Percentiles rank a stretch among this genome's conserved stretches.
Conservation (phyloP, 2,113 vertebrate species). For the Atherinomorus stipes region DNA sequence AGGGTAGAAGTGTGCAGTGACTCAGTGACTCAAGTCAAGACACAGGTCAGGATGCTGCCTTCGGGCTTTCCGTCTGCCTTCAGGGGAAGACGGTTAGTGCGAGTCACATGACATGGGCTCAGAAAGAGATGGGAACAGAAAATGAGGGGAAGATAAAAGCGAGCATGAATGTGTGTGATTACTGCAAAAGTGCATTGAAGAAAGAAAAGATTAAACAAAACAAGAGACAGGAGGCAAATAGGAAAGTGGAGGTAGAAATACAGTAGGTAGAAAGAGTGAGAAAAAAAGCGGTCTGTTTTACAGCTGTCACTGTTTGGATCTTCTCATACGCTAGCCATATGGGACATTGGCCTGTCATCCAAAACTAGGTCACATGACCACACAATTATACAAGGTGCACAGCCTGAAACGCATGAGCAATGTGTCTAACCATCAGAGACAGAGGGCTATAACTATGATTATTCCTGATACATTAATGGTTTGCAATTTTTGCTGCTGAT, state of each 20-base stretch:
- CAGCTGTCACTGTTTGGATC: constrained; percentile 70
- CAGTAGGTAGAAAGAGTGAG: not conserved
- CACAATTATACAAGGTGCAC: constrained; percentile 59
- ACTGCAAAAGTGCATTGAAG: constrained; percentile 31
- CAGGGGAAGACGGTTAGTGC: constrained; percentile 48
- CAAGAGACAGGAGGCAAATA: constrained; percentile 21
- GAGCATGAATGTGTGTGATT: constrained; percentile 53
- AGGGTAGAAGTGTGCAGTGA: constrained; percentile 14
- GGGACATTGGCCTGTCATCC: constrained; percentile 61
- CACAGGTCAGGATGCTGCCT: constrained; percentile 52
- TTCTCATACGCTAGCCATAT: constrained; percentile 64
- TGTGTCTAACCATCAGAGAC: not conserved
- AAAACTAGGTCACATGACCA: constrained; percentile 74
- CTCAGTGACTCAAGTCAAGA: constrained; percentile 46
- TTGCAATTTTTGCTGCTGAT: constrained; percentile 13
- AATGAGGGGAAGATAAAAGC: constrained; percentile 41
- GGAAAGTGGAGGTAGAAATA: not conserved
- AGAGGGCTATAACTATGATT: not conserved
- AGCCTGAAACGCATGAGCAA: constrained; percentile 28
- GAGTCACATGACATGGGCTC: constrained; percentile 69
- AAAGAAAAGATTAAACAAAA: constrained; percentile 29
- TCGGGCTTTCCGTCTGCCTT: constrained; percentile 54
- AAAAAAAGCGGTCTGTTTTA: constrained; percentile 40
- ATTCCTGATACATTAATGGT: not conserved
- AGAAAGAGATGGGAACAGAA: constrained; percentile 56